Evolutionary conservation across 2,113 vertebrate genomes (phyloP), one percentile per base, ranked within the genome.

Genomic region (Dasypus novemcinctus): DNA sequence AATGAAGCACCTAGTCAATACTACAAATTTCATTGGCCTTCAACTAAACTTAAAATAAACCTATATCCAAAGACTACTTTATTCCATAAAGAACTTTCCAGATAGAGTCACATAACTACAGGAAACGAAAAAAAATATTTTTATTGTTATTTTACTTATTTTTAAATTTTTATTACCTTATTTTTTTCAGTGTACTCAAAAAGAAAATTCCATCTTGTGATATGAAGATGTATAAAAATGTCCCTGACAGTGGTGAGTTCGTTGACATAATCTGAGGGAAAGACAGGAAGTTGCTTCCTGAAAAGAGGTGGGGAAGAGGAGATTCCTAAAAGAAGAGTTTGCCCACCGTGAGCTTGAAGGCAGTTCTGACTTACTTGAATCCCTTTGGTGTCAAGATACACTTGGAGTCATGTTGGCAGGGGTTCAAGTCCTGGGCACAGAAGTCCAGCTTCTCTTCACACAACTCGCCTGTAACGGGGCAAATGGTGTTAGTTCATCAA

Each of bases 361-460:
- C 8, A 1, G 68, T 61, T 93, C 54, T 33, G 72, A 98, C 99
- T 99, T 98, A 99, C 99, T 99, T 99, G 98, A 99, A 99, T 97
- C 99, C 99, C 92, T 99, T 98, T 29, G 98, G 98, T 13, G 98
- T 99, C 97, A 99, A 97, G 97, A 99, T 99, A 96, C 99, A 99
- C 98, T 99, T 99, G 86, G 99, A 99, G 95, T 99, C 99, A 4
- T 99, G 99, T 93, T 99, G 99, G 98, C 99, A 99, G 27, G 98
- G 99, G 97, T 99, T 99, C 95, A 99, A 97, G 82, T 99, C 99
- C 64, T 99, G 98, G 95, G 99, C 99, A 95, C 99, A 99, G 98
- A 99, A 99, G 98, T 99, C 99, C 97, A 99, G 97, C 97, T 99
- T 99, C 98, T 99, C 99, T 95, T 99, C 99, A 96, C 99, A 99